A percentile compares a stretch with the other conserved stretches of the same genome.
These are phyloP conservation scores for Eclectus roratus DNA, from an alignment of 2,113 vertebrate genomes.

Conservation along the genomic window DNA sequence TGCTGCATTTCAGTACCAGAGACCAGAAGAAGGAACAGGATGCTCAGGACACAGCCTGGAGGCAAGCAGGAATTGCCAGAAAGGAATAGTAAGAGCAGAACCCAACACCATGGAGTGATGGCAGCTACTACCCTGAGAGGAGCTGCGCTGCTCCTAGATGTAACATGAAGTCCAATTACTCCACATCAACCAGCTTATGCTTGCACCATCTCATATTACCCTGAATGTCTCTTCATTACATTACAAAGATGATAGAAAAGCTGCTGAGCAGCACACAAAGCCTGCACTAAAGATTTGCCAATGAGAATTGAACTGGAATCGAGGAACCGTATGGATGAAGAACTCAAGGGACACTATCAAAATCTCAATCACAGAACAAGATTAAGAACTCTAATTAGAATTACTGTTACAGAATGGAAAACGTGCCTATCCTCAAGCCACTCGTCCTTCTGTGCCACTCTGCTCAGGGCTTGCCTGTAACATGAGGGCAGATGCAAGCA, in stretches of 20 bases:
- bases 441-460: not conserved
- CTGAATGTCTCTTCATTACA: not conserved
- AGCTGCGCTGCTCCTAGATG: rapidly evolving
- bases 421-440: not conserved
- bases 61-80: not conserved
- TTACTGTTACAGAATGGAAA: not conserved
- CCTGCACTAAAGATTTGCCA: not conserved
- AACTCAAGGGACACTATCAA: not conserved
- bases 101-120: rapidly evolving
- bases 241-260: not conserved
- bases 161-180: rapidly evolving
- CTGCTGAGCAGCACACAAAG: not conserved
- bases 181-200: not conserved
- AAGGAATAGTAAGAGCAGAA: not conserved
- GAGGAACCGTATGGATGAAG: not conserved
- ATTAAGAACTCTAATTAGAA: not conserved
- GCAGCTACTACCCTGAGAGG: not conserved
- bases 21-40: not conserved
- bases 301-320: not conserved
- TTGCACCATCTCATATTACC: not conserved
- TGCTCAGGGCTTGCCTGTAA: not conserved
- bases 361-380: not conserved
- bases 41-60: not conserved
- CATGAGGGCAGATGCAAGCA: not conserved
- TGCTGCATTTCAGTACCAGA: not conserved